Evolutionary conservation across 2,888 invertebrate genomes (phyloP).

Genomic region (Mesochorus sp.): DNA sequence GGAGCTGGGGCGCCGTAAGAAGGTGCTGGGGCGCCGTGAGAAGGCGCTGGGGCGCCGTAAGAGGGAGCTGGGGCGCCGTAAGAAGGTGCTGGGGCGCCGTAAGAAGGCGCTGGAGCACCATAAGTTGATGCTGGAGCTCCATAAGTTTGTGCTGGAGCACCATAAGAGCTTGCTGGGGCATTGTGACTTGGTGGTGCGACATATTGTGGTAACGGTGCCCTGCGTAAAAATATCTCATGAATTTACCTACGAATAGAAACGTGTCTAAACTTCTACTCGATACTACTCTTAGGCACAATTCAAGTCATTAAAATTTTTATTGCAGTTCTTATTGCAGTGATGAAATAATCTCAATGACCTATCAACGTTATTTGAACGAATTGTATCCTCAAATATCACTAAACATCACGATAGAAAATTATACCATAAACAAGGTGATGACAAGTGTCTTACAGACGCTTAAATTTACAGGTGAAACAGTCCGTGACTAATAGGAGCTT

Average conservation of each 20-base stretch:
- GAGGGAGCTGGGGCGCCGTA: constrained; percentile 49
- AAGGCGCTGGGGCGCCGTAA: constrained; percentile 61
- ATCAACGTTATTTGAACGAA: too few species aligned
- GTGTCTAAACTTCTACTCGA: too few species aligned
- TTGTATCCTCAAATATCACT: too few species aligned
- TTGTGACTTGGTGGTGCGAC: constrained; percentile 69
- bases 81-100: constrained; percentile 51
- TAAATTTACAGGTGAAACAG: not conserved
- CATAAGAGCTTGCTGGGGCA: constrained; percentile 43
- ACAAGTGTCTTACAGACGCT: too few species aligned
- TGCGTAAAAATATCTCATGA: constrained; percentile 33
- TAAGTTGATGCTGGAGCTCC: constrained; percentile 44
- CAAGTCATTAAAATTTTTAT: too few species aligned
- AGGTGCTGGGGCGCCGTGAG: constrained; percentile 54
- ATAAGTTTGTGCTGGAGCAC: constrained; percentile 61
- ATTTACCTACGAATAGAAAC: not conserved
- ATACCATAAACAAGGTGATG: too few species aligned
- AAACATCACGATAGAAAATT: too few species aligned
- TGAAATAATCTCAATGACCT: too few species aligned
- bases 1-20: constrained; percentile 62
- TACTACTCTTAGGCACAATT: too few species aligned
- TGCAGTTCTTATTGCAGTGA: too few species aligned
- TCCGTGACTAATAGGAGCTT: not conserved
- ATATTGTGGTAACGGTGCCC: constrained; percentile 71
- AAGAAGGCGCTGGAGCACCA: constrained; percentile 54